A percentile compares a stretch with the other conserved stretches of the same genome.
These are phyloP conservation scores for Erythrolamprus reginae DNA, from an alignment of 2,113 vertebrate species.

Conservation along the genomic window DNA sequence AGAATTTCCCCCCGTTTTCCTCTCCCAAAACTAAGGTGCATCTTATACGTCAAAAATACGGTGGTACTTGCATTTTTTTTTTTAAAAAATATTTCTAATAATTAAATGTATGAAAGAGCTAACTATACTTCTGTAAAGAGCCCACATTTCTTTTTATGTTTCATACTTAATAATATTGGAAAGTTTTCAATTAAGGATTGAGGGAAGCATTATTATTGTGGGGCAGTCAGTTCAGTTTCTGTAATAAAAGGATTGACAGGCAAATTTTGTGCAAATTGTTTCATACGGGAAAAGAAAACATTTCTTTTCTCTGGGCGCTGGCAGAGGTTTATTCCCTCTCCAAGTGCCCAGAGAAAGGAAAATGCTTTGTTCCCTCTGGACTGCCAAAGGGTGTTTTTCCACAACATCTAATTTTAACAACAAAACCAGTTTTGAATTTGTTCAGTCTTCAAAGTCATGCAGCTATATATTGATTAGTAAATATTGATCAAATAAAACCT, in stretches of 20 bases:
- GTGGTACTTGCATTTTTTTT: neutral
- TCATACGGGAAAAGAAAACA: constrained; percentile 35
- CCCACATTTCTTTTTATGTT: neutral
- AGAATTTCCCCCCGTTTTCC: no score
- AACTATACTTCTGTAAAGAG: neutral
- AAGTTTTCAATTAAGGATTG: constrained; percentile 8
- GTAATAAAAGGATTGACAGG: constrained; percentile 2
- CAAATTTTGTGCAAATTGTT: neutral
- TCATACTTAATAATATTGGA: neutral
- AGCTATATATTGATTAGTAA: constrained; percentile 1
- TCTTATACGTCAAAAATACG: no score
- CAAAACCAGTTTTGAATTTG: constrained; percentile 20
- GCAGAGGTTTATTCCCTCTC: no score
- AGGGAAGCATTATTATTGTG: neutral
- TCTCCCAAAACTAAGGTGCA: no score
- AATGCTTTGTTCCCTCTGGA: no score
- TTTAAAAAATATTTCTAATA: neutral
- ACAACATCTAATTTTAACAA: constrained; percentile 1
- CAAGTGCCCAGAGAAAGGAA: no score
- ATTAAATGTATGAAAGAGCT: neutral
- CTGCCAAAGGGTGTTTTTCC: constrained; percentile 26
- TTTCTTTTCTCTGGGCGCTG: no score
- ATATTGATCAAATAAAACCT: constrained; percentile 37
- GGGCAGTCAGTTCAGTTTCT: constrained; percentile 5
- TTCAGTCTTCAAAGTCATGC: constrained; percentile 34